Percentiles rank a stretch among this genome's conserved stretches.
Conservation (phyloP, 2,888 invertebrate genomes). For the Cepaea hortensis region DNA sequence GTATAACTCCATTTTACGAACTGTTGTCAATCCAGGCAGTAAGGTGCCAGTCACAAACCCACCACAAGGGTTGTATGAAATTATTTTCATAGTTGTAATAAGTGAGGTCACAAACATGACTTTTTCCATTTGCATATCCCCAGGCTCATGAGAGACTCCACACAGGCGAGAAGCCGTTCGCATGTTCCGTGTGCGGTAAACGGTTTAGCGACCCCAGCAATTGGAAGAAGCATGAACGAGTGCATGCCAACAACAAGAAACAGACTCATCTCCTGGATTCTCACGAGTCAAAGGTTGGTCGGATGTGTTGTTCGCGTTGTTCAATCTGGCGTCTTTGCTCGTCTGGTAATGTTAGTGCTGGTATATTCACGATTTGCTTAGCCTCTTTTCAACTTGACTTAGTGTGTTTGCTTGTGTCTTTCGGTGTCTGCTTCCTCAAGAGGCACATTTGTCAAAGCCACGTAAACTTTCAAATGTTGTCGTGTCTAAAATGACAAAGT, state of each 20-base stretch:
- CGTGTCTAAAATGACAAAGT: no score
- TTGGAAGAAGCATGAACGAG: conserved; percentile 72
- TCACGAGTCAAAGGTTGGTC: conserved; percentile 50
- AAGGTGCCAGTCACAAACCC: no score
- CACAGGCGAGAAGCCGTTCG: conserved; percentile 71
- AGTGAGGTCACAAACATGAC: no score
- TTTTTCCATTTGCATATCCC: not conserved
- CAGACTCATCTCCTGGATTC: conserved; percentile 57
- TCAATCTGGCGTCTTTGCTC: not conserved
- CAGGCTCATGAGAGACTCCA: conserved; percentile 71
- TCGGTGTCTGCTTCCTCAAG: no score
- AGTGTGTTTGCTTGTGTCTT: no score
- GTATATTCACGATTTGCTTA: not conserved
- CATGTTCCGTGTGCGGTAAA: conserved; percentile 70
- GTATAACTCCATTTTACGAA: no score
- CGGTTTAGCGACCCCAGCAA: conserved; percentile 71
- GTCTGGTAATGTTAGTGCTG: not conserved
- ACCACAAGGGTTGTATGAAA: no score
- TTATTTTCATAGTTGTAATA: no score
- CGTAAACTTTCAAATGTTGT: no score
- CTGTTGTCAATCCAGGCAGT: no score
- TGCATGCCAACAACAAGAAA: conserved; percentile 63
- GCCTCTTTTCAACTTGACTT: no score
- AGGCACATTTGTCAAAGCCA: no score
- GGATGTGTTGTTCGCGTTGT: not conserved